Base-by-base conservation (phyloP, 1,140 invertebrate species). In the Camponotus pennsylvanicus region DNA sequence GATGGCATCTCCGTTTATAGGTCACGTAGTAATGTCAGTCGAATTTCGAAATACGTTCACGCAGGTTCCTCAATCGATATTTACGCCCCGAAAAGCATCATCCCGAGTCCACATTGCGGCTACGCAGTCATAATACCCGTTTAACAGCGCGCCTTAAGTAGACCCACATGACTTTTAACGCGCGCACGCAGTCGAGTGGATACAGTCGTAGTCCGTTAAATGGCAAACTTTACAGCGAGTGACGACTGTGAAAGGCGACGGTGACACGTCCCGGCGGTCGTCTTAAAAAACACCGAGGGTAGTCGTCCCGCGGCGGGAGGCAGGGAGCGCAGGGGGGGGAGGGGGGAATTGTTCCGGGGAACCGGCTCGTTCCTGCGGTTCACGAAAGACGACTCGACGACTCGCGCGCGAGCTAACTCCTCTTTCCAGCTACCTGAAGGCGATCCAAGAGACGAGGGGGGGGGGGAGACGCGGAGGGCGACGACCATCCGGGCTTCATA, bases 351-450 rank as follows among this genome's bases (percentile, higher is more conserved):
- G 40, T 61, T 84, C 66, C 66, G 6, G 61, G 63, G 70, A 70
- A 86, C 88, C 52, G 40, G 71, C 85, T 83, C 64, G 87, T 80
- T 86, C 84, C 83, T 89, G 85, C 71, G 87, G 88, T 86, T 89
- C 84, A 83, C 79, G 27, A 2, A n/a, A 77, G 34, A 75, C 86
- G 73, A 63, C 77, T 89, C 75, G 69, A 75, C 69, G 79, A 83
- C 69, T 83, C 32, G 69, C 69, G 79, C 79, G 79, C 52, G 59
- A 83, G 77, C 52, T 9, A 34, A 27, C 27, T 63, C n/a, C 73
- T 91, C 87, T 84, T 88, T 88, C 86, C 87, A 78, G 92, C 91
- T 93, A 94, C 91, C 92, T 91, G 92, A 93, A 91, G 85, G 34
- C 64, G 76, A 75, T 52, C 9, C 55, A n/a, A 42, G 15, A 15